Conservation (phyloP, 2,113 vertebrate genomes). For the Hystrix brachyura region DNA sequence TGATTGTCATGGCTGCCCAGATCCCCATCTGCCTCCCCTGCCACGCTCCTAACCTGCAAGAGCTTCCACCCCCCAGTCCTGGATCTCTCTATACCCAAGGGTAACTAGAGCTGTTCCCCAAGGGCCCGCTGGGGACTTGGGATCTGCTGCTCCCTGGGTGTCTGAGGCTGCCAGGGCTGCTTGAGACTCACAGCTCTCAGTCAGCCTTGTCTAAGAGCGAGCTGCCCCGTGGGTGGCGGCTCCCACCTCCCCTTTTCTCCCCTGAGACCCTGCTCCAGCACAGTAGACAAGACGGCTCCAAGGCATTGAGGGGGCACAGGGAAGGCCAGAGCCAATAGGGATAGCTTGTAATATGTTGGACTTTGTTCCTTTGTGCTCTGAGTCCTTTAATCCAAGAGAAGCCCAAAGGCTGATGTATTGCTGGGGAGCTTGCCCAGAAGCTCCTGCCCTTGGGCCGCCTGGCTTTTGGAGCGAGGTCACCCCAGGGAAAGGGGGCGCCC, state of each 20-base stretch:
- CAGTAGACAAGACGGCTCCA: neutral
- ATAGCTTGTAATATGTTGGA: neutral
- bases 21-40: neutral
- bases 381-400: neutral
- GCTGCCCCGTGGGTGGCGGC: too few relatives aligned
- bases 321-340: neutral
- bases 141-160: neutral
- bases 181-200: too few relatives aligned
- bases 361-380: neutral
- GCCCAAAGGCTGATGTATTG: neutral
- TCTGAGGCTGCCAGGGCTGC: neutral
- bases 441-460: neutral
- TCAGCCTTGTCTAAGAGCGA: neutral
- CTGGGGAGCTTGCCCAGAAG: neutral
- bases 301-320: fast-evolving
- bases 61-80: neutral
- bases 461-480: neutral
- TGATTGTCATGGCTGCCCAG: neutral
- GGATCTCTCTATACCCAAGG: neutral
- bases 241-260: too few relatives aligned
- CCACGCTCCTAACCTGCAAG: too few relatives aligned
- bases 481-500: neutral
- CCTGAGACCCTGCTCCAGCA: neutral
- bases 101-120: neutral
- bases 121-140: neutral